Conservation (phyloP, 2,888 invertebrate species). For the Hemithea aestivaria region DNA sequence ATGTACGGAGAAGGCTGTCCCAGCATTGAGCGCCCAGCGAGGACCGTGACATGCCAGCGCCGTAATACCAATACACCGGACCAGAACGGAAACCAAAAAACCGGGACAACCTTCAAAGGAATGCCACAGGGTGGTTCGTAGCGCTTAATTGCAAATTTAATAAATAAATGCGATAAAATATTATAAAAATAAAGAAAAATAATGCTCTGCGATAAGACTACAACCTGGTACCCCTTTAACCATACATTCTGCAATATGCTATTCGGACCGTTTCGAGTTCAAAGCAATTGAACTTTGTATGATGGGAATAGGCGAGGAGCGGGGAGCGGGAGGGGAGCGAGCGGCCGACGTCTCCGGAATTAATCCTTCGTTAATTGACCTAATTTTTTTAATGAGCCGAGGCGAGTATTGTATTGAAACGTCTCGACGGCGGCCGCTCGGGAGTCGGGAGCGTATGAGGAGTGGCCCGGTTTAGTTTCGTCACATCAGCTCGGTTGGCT, state of each 20-base stretch:
- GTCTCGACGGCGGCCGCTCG: conserved; percentile 55
- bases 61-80: conserved; percentile 56
- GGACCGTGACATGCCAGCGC: conserved; percentile 68
- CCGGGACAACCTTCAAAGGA: conserved; percentile 81
- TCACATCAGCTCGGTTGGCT: conserved; percentile 6
- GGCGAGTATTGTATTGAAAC: conserved; percentile 39
- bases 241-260: conserved; percentile 71
- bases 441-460: conserved; percentile 35
- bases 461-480: conserved; percentile 37
- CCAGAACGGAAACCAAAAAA: conserved; percentile 78
- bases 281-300: conserved; percentile 65
- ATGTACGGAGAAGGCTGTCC: conserved; percentile 69
- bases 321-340: conserved; percentile 39
- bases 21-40: conserved; percentile 54
- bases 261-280: conserved; percentile 60
- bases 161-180: conserved; percentile 74
- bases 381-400: conserved; percentile 63
- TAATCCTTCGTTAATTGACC: conserved; percentile 73
- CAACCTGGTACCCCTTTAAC: conserved; percentile 77
- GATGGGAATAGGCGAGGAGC: conserved; percentile 28
- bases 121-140: conserved; percentile 68
- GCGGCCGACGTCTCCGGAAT: conserved; percentile 61
- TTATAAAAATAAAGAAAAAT: conserved; percentile 65
- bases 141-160: conserved; percentile 62
- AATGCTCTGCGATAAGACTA: conserved; percentile 66